Evolutionary conservation across 2,797 vertebrate species (phyloP).

Genomic region (Microctenopoma stevenorrisi): DNA sequence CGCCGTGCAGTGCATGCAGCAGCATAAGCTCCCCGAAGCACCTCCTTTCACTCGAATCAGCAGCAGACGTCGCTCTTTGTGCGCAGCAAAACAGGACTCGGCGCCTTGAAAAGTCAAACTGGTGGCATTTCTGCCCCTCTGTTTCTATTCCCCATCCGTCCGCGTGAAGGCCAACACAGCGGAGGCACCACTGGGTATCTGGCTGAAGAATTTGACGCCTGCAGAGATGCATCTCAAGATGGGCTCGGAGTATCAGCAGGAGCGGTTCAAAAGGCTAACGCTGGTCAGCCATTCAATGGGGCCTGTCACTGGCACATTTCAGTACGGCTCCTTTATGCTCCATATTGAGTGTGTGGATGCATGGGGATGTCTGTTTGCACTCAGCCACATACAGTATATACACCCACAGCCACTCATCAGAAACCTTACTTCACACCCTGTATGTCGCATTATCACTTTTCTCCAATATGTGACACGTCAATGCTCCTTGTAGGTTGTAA

Average conservation of each 20-base stretch:
- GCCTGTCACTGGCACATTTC: constrained; percentile 57
- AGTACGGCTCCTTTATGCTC: constrained; percentile 36
- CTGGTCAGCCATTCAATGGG: constrained; percentile 51
- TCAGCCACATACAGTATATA: neutral
- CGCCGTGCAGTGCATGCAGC: constrained; percentile 57
- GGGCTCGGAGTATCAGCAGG: constrained; percentile 66
- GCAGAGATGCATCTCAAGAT: constrained; percentile 65
- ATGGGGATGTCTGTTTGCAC: neutral
- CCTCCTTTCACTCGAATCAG: constrained; percentile 67
- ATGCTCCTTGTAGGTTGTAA: constrained; percentile 60
- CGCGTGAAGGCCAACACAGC: constrained; percentile 62
- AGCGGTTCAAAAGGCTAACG: constrained; percentile 62
- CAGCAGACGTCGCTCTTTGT: constrained; percentile 64
- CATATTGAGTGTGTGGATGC: constrained; percentile 18
- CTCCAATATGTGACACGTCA: constrained; percentile 53
- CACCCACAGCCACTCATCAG: neutral
- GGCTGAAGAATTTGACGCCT: constrained; percentile 59
- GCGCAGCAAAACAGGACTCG: constrained; percentile 60
- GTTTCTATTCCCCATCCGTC: constrained; percentile 47
- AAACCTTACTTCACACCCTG: constrained; percentile 26
- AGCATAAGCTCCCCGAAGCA: constrained; percentile 69
- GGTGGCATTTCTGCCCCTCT: constrained; percentile 52
- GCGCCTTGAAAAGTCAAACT: constrained; percentile 68
- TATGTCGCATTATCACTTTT: constrained; percentile 50
- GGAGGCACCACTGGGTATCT: constrained; percentile 64